phyloP scores from a whole-genome alignment of 2,888 invertebrate genomes.

The Orthosia gracilis region DNA sequence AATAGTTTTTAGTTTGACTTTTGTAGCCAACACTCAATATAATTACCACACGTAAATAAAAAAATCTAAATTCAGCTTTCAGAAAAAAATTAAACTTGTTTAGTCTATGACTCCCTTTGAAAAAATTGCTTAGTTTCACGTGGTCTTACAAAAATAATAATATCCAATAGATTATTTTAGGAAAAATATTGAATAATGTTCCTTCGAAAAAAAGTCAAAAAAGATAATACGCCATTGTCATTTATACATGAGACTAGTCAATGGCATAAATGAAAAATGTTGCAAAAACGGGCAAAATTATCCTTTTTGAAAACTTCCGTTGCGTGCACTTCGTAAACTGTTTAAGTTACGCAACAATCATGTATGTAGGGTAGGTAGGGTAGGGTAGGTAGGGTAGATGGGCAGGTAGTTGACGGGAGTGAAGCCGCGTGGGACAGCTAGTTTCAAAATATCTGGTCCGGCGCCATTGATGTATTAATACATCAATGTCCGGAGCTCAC shows the following conservation, averaged over 20 bases:
- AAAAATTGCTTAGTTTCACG: not conserved
- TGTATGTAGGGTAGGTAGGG: too few species aligned
- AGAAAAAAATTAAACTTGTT: slow-evolving; percentile 7
- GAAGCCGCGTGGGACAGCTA: too few species aligned
- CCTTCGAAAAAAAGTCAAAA: not conserved
- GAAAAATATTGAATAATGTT: not conserved
- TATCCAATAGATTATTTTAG: not conserved
- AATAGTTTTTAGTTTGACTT: slow-evolving; percentile 66
- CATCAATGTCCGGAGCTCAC: too few species aligned
- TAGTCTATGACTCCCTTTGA: slow-evolving; percentile 58
- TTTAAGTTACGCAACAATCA: too few species aligned
- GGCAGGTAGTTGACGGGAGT: too few species aligned
- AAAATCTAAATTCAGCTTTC: not conserved
- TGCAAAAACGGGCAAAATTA: too few species aligned
- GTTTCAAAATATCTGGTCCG: too few species aligned
- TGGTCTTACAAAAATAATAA: not conserved
- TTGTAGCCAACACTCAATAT: slow-evolving; percentile 50
- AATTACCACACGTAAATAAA: slow-evolving; percentile 57
- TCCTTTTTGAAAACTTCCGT: too few species aligned
- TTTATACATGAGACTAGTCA: not conserved
- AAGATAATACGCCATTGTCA: not conserved
- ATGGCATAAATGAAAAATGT: too few species aligned
- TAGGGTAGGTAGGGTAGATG: too few species aligned
- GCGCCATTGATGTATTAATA: too few species aligned
- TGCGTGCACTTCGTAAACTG: too few species aligned